These are phyloP conservation scores for Lampropteryx suffumata DNA, from an alignment of 2,888 invertebrate genomes.

Conservation along the genomic window DNA sequence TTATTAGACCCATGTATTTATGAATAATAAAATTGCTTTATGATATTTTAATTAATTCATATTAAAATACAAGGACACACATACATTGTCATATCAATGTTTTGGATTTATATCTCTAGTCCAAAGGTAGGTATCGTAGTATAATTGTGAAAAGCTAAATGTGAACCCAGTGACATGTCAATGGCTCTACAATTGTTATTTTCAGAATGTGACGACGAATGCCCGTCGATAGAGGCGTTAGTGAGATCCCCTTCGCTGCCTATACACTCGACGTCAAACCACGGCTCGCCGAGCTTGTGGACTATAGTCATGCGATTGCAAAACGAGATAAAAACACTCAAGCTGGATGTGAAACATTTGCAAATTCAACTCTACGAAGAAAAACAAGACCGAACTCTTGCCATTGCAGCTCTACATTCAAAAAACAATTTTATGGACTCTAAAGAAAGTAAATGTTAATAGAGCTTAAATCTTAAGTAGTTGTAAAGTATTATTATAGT, in stretches of 20 bases:
- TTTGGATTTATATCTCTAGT: slow-evolving; percentile 13
- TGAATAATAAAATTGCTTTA: no score
- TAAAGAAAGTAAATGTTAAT: slow-evolving; percentile 76
- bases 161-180: slow-evolving; percentile 29
- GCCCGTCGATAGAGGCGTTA: slow-evolving; percentile 66
- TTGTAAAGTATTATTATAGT: slow-evolving; percentile 30
- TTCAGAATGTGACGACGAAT: slow-evolving; percentile 79
- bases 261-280: slow-evolving; percentile 61
- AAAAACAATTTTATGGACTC: slow-evolving; percentile 69
- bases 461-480: slow-evolving; percentile 25
- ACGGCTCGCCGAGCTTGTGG: slow-evolving; percentile 85
- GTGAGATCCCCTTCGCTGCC: slow-evolving; percentile 77
- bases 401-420: slow-evolving; percentile 70
- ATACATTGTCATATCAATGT: background rate
- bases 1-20: no score
- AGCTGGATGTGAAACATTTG: slow-evolving; percentile 82
- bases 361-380: slow-evolving; percentile 87
- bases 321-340: slow-evolving; percentile 87
- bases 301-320: slow-evolving; percentile 90
- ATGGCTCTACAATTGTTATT: slow-evolving; percentile 48
- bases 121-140: slow-evolving; percentile 47
- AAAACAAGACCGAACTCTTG: slow-evolving; percentile 78
- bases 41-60: no score
- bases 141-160: slow-evolving; percentile 7
- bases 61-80: no score